These are phyloP conservation scores for Ericerus pela DNA, from an alignment of 1,140 invertebrate species.

Conservation along the genomic window DNA sequence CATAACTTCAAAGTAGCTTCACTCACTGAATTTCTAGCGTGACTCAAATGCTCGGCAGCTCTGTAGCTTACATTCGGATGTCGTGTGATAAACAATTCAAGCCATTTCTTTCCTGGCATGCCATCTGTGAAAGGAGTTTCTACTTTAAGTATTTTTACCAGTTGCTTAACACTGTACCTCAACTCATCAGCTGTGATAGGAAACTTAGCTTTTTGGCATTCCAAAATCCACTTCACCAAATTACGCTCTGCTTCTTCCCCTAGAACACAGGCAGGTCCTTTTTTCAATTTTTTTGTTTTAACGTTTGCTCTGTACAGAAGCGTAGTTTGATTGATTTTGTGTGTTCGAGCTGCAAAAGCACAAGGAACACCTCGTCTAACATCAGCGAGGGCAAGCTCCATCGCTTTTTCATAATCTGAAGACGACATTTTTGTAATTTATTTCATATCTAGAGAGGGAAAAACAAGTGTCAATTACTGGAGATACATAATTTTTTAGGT, in stretches of 20 bases:
- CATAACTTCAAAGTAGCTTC: conserved; percentile 25
- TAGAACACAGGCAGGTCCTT: background rate
- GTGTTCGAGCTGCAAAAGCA: background rate
- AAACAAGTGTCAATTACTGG: background rate
- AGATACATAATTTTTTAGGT: background rate
- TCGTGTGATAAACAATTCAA: conserved; percentile 26
- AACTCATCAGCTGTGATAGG: background rate
- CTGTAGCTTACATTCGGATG: conserved; percentile 23
- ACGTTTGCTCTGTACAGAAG: background rate
- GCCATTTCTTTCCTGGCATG: conserved; percentile 29
- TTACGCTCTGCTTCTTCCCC: background rate
- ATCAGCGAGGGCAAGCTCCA: background rate
- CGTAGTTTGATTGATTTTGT: background rate
- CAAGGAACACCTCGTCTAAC: background rate
- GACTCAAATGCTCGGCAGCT: conserved; percentile 24
- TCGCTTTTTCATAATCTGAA: background rate
- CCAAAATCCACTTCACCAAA: background rate
- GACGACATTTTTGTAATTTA: background rate
- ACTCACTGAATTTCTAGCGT: conserved; percentile 21
- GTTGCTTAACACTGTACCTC: background rate
- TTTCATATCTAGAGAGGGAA: background rate
- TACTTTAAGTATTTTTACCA: background rate
- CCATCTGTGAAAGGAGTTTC: background rate
- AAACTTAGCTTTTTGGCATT: background rate
- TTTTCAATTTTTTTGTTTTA: background rate